Base-by-base conservation (phyloP, 2,797 vertebrate genomes). In the Sphenopsis melanotis region DNA sequence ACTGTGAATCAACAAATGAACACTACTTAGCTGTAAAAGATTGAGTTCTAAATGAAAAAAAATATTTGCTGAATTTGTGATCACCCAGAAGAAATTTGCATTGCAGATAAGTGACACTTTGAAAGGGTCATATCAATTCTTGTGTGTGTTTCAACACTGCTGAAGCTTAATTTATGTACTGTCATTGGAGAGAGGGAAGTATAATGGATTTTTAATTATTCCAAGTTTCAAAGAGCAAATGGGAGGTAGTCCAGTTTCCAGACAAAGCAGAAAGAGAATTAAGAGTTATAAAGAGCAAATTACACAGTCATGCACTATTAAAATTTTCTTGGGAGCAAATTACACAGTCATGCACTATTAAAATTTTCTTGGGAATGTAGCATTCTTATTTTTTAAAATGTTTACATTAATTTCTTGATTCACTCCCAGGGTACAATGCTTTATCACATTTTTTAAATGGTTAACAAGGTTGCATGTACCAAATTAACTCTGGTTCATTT, bases 171-270 rank as follows among this genome's bases (percentile, higher is more conserved):
- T 98, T 96, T 97, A 97, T 97, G 96, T 71, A 70, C 89, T 90
- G 95, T 92, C 93, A 80, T 76, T 78, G 68, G 44, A 84, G 42
- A 95, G 74, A 94, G n/a, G 56, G 39, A 89, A 76, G 18, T 66
- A 76, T 95, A 97, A 97, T 95, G 91, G 92, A 93, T 97, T 97
- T 97, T 96, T 96, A 97, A 98, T 98, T 95, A 96, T 96, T 86
- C 60, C 56, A 74, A 74, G 71, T 94, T 95, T 87, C 83, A 44
- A 90, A 95, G 89, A 95, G 36, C 61, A 87, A 89, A 89, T 30
- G 61, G 46, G 89, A 97, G n/a, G n/a, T 83, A 81, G 66, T 83
- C 69, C 32, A 47, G 63, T 61, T 96, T 89, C 76, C 64, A 93
- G 89, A 89, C 72, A 85, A 94, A 90, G 64, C 47, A 57, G 32